Evolutionary conservation across 2,888 invertebrate species (phyloP), one percentile per base, ranked within the genome.

Genomic region (Chirona hameri): DNA sequence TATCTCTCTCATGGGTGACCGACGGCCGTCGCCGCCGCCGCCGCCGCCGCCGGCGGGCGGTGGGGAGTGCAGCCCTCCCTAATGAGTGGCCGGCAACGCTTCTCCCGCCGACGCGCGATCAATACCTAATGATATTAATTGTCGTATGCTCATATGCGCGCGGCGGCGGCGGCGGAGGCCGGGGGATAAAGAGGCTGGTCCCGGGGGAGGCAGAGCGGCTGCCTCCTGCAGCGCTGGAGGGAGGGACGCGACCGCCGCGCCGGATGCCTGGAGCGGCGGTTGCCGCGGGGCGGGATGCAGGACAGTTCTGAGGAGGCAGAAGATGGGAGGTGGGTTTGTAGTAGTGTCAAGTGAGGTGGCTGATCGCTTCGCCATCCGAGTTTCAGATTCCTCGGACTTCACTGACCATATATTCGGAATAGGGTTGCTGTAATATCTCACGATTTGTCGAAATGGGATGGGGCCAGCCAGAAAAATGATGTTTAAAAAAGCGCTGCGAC

Each of bases 41-140:
- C 46, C 39, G 14, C 24, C 76, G 24, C 46, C 46, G 18, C 29
- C 3, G 3, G 39, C 60, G 31, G 27, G 55, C 46, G 27, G 5
- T 15, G 39, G 57, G 81, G 27, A 39, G 52, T 3, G 39, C 48
- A 48, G n/a, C 52, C 79, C 57, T 55, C 52, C 57, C 79, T 80
- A 69, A 79, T 52, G 80, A 72, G 65, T 69, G 81, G 65, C 52
- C 82, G 82, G 69, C 80, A 69, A 82, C 81, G 81, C 82, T 81
- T 69, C 81, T 76, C 55, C 55, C 27, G 52, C 69, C 55, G 60
- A 39, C 39, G 21, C 81, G 15, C 76, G 76, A 76, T 76, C 76
- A 76, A 76, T 76, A 76, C 76, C 76, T 76, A 76, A 76, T 76
- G 76, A 76, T 76, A 76, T 76, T 76, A 76, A 76, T 76, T 76